phyloP scores from a whole-genome alignment of 2,888 invertebrate genomes.

The Callosobruchus maculatus region DNA sequence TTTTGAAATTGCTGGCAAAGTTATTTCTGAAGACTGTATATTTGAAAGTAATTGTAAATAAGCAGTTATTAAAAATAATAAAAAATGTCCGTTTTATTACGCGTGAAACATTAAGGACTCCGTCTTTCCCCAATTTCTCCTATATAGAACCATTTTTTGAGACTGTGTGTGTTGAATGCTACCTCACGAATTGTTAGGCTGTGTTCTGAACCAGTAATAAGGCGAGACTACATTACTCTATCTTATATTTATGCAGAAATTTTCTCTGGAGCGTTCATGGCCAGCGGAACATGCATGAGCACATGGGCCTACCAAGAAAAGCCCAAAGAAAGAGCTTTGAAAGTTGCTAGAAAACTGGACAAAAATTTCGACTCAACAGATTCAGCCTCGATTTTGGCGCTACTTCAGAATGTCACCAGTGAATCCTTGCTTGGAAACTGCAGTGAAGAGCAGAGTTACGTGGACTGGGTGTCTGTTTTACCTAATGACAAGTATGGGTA shows the following conservation, averaged over 20 bases:
- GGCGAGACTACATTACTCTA: too few relatives aligned
- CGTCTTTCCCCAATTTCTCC: too few relatives aligned
- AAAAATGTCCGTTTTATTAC: too few relatives aligned
- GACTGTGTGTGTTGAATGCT: too few relatives aligned
- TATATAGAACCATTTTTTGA: too few relatives aligned
- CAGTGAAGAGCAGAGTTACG: neutral
- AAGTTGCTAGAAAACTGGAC: neutral
- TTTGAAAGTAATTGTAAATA: too few relatives aligned
- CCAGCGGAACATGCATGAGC: neutral
- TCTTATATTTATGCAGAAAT: neutral
- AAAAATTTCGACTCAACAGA: neutral
- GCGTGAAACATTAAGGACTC: too few relatives aligned
- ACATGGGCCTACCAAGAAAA: neutral
- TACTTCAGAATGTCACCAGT: neutral
- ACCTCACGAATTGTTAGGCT: too few relatives aligned
- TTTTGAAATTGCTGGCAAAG: too few relatives aligned
- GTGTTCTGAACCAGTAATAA: too few relatives aligned
- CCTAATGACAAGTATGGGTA: neutral
- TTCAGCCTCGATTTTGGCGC: neutral
- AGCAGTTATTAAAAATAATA: too few relatives aligned
- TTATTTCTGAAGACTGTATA: too few relatives aligned
- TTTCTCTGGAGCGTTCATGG: neutral
- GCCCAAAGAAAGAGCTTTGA: neutral
- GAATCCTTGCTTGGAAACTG: neutral
- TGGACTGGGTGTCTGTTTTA: neutral